Percentiles rank a stretch among this genome's conserved stretches.
Conservation (phyloP, 2,797 vertebrate species). For the Enteromius paludinosus region DNA sequence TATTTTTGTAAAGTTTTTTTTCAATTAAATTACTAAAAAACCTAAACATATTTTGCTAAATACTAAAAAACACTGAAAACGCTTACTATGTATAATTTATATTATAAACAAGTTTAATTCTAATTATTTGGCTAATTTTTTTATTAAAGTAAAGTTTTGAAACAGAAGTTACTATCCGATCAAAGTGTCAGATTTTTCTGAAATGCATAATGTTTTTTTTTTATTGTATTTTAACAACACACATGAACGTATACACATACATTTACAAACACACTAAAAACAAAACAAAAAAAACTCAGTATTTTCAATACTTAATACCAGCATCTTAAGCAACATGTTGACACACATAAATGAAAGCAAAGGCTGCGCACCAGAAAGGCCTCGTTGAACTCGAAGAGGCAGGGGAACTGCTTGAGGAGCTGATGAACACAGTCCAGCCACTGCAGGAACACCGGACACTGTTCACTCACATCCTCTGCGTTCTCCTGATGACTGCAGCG, state of each 20-base stretch:
- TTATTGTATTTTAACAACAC: no score
- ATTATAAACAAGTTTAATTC: not conserved
- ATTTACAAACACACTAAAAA: no score
- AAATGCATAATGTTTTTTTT: no score
- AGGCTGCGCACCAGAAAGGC: constrained; percentile 87
- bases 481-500: constrained; percentile 98
- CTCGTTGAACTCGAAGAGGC: constrained; percentile 97
- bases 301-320: no score
- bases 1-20: not conserved
- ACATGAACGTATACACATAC: no score
- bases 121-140: not conserved
- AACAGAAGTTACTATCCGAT: not conserved
- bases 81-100: no score
- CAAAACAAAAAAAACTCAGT: no score
- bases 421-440: constrained; percentile 98
- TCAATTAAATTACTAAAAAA: not conserved
- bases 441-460: constrained; percentile 98
- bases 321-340: not conserved
- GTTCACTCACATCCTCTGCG: constrained; percentile 92
- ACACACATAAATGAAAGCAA: not conserved
- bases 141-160: not conserved
- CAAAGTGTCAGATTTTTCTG: not conserved
- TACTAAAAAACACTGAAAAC: not conserved
- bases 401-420: constrained; percentile 97
- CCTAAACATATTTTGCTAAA: not conserved